These are phyloP conservation scores for Porites rus DNA, from an alignment of 92 coral and sea anemone genomes.

Conservation along the genomic window DNA sequence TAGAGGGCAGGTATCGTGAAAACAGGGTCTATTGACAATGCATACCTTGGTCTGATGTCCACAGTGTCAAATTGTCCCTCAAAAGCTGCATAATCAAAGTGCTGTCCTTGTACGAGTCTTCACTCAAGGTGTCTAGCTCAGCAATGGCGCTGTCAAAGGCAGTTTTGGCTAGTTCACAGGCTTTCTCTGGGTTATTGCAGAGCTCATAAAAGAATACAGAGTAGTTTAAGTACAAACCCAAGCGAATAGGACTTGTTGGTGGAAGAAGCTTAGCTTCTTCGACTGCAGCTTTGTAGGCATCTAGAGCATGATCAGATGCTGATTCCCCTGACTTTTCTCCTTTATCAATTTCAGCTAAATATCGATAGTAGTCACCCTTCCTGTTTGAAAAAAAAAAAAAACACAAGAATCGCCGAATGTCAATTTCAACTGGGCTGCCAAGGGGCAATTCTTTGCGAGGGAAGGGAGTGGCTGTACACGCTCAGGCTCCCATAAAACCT, in stretches of 20 bases:
- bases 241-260: slow-evolving; percentile 68
- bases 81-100: slow-evolving; percentile 85
- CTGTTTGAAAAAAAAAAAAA: slow-evolving; percentile 51
- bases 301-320: neutral
- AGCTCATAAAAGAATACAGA: slow-evolving; percentile 82
- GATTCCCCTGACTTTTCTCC: neutral
- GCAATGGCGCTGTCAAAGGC: slow-evolving; percentile 85
- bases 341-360: slow-evolving; percentile 81
- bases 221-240: slow-evolving; percentile 74
- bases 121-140: slow-evolving; percentile 69
- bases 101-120: slow-evolving; percentile 82
- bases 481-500: too few species aligned
- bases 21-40: neutral
- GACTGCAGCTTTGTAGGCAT: slow-evolving; percentile 63
- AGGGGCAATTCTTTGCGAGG: too few species aligned
- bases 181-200: slow-evolving; percentile 45
- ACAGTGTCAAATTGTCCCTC: slow-evolving; percentile 80
- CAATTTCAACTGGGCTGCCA: too few species aligned
- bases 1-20: too few species aligned
- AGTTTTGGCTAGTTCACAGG: slow-evolving; percentile 74
- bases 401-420: neutral
- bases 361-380: slow-evolving; percentile 96
- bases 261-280: slow-evolving; percentile 27
- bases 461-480: too few species aligned
- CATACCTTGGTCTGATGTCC: slow-evolving; percentile 68